These are phyloP conservation scores for Gonocerus acuteangulatus DNA, from an alignment of 2,888 invertebrate species.

Conservation along the genomic window DNA sequence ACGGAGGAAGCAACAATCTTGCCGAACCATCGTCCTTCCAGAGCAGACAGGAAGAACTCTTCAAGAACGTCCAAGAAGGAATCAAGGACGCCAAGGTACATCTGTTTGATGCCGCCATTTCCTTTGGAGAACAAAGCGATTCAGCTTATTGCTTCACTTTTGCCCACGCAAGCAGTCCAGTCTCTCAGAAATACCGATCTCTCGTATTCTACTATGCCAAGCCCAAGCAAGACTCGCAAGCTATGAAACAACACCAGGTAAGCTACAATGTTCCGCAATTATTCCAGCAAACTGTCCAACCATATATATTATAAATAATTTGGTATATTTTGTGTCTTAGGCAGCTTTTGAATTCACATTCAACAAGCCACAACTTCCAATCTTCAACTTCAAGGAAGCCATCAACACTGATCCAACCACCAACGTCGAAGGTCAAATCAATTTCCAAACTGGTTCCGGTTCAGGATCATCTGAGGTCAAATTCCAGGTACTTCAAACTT, in stretches of 20 bases:
- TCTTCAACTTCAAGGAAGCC: slow-evolving; percentile 36
- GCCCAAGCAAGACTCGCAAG: slow-evolving; percentile 41
- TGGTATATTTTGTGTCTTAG: no score
- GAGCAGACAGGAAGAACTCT: not conserved
- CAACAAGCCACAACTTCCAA: slow-evolving; percentile 47
- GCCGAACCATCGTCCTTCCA: slow-evolving; percentile 3
- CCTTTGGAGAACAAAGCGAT: slow-evolving; percentile 50
- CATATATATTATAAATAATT: no score
- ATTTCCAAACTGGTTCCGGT: slow-evolving; percentile 25
- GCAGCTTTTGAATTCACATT: slow-evolving; percentile 23
- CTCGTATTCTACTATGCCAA: slow-evolving; percentile 46
- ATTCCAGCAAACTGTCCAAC: no score
- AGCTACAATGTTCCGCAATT: no score
- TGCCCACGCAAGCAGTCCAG: slow-evolving; percentile 51
- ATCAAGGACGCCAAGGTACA: slow-evolving; percentile 25
- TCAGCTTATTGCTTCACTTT: slow-evolving; percentile 49
- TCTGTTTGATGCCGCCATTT: slow-evolving; percentile 48
- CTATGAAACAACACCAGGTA: no score
- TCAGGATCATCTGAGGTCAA: slow-evolving; percentile 41
- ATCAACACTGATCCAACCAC: slow-evolving; percentile 27
- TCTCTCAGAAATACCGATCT: slow-evolving; percentile 51
- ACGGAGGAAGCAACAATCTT: not conserved
- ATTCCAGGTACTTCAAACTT: slow-evolving; percentile 38
- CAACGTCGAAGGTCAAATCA: slow-evolving; percentile 26
- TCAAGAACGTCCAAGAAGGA: slow-evolving; percentile 10